Evolutionary conservation across 35 echinoderm and acorn worm genomes (phyloP).

Genomic region (Apostichopus californicus): DNA sequence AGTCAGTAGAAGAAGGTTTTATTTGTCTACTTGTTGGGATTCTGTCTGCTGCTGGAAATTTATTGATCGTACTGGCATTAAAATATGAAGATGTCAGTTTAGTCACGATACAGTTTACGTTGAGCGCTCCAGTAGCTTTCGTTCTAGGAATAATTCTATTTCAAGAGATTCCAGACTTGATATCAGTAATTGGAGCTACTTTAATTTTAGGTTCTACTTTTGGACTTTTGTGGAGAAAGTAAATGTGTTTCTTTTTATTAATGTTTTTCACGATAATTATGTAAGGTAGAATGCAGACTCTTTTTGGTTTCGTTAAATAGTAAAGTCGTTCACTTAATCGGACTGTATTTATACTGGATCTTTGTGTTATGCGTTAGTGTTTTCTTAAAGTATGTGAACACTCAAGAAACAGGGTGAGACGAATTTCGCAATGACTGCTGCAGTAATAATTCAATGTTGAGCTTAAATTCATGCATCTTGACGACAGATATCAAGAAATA

Average conservation of each 20-base stretch:
- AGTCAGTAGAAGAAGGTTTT: background rate
- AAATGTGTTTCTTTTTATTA: background rate
- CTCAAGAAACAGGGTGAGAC: background rate
- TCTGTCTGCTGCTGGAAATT: slow-evolving; percentile 20
- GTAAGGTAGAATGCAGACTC: too few relatives aligned
- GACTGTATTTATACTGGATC: too few relatives aligned
- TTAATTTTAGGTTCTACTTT: slow-evolving; percentile 24
- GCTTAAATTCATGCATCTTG: background rate
- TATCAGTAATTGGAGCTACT: slow-evolving; percentile 19
- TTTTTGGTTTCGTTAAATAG: too few relatives aligned
- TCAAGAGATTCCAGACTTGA: background rate
- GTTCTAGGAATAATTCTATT: slow-evolving; percentile 1
- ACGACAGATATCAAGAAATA: background rate
- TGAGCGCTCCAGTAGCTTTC: slow-evolving; percentile 1
- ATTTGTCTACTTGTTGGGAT: background rate
- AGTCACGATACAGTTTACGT: slow-evolving; percentile 6
- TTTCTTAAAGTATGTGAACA: background rate
- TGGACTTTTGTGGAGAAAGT: slow-evolving; percentile 13
- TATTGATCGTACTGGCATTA: slow-evolving; percentile 5
- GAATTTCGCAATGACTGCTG: background rate
- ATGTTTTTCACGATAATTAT: too few relatives aligned
- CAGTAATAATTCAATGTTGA: background rate
- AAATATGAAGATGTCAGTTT: slow-evolving; percentile 24
- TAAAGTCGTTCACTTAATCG: too few relatives aligned
- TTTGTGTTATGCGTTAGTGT: background rate